Base-by-base conservation (phyloP, 2,888 invertebrate species). In the Pristionchus entomophagus region DNA sequence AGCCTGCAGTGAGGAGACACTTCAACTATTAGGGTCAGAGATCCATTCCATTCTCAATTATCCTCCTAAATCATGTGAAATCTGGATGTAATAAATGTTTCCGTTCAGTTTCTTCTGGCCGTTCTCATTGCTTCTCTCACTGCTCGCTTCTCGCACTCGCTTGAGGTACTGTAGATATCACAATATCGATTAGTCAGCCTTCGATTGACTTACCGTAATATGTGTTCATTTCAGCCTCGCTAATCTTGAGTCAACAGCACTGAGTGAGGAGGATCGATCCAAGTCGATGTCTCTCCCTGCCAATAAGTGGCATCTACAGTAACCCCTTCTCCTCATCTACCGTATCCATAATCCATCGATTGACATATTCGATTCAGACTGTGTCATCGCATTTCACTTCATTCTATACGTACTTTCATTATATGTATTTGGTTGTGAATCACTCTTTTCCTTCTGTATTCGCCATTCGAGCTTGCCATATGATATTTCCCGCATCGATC, bases 1-100 rank as follows among this genome's bases (percentile, higher is more conserved):
- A 92, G 87, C 88, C 86, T 51, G 88, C 88, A 69, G 88, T 91
- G 65, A 88, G 92, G 35, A 87, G 92, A 80, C 88, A 91, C 83
- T 92, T 92, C 88, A 91, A 92, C 87, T 92, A 92, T 86, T 92
- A 56, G 83, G 62, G 29, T 6, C 19, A 51, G 35, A n/a, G 3
- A 29, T 51, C n/a, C 26, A 0, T 6, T n/a, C 51, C 10, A 10
- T 41, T 73, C 12, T 38, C 26, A 26, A 77, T 35, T 29, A 35
- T 2, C 45, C 6, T n/a, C n/a, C n/a, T n/a, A n/a, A n/a, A n/a
- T n/a, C n/a, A n/a, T n/a, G 45, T 10, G 45, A 45, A 45, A 6
- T 45, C 45, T 45, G 45, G 45, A 45, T 73, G 73, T 12, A 41
- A 41, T 41, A 38, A 73, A 41, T 73, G n/a, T 19, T 73, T 45